Base-by-base conservation (phyloP, 1,140 invertebrate species). In the Drosophila teissieri region DNA sequence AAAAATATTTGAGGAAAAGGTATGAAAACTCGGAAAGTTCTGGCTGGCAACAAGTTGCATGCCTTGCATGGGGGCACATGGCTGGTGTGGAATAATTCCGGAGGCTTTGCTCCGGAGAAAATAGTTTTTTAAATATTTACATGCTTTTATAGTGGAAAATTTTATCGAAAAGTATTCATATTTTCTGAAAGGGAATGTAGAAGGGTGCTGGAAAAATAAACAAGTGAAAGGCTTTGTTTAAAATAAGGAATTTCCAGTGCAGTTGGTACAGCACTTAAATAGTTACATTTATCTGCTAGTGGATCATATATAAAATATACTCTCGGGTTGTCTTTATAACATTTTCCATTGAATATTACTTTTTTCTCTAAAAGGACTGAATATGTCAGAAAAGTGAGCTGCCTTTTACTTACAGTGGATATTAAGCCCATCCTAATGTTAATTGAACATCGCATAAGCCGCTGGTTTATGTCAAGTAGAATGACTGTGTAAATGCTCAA, bases 81-180 rank as follows among this genome's bases (percentile, higher is more conserved):
- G 68, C 42, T 7, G n/a, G 19, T 19, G 42, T 70, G 44, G 45
- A 72, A 51, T 19, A 72, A 72, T 72, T 27, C 37, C 53, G 15
- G 17, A 3, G 60, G 60, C 5, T 45, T 34, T 17, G 24, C 11
- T 44, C 22, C 34, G 17, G 0, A 48, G 24, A 24, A 42, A 53
- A 56, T 64, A 64, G 51, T 74, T 74, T 74, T 62, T 74, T 54
- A 74, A 73, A 73, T 73, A 73, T 63, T 74, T 73, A 63, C 69
- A 44, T 27, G 46, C 45, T 73, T 40, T 40, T 34, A 69, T 57
- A 12, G 44, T 15, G 53, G 22, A 57, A 57, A 57, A 57, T 57
- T 64, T 24, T 37, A 68, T 46, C 44, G 11, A 34, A 67, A 6
- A 11, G 37, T 36, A 6, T 22, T 70, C 40, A 39, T 19, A 31